Percentiles rank a stretch among this genome's conserved stretches.
These are phyloP conservation scores for Poliocrania exsul DNA, from an alignment of 2,797 vertebrate species.

Conservation along the genomic window DNA sequence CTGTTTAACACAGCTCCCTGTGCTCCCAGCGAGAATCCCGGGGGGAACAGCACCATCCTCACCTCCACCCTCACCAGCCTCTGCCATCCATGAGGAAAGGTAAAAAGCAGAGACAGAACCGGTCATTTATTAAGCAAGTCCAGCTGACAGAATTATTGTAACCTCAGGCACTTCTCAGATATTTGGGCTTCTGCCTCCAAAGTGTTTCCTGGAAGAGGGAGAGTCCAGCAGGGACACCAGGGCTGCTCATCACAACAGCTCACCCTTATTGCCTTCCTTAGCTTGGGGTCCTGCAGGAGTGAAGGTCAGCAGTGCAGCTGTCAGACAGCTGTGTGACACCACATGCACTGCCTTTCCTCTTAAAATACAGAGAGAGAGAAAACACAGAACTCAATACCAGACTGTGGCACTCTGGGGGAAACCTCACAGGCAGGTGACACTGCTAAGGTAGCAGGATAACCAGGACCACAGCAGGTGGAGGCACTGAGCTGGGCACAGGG, in stretches of 20 bases:
- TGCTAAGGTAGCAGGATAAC: background rate
- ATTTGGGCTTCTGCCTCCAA: background rate
- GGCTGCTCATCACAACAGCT: background rate
- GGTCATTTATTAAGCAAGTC: background rate
- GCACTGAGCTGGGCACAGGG: background rate
- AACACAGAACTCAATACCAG: background rate
- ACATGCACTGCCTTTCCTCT: background rate
- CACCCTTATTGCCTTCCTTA: background rate
- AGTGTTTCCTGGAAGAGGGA: background rate
- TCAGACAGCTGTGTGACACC: background rate
- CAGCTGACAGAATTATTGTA: background rate
- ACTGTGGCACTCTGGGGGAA: background rate
- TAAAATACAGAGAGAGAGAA: background rate
- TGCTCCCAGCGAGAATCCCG: rapidly evolving
- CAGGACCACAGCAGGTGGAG: background rate
- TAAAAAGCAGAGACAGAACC: background rate
- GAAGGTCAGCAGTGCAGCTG: background rate
- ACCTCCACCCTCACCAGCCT: rapidly evolving
- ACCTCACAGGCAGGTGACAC: rapidly evolving
- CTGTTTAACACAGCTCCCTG: rapidly evolving
- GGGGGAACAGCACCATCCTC: rapidly evolving
- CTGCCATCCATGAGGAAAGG: rapidly evolving
- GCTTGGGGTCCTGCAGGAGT: background rate
- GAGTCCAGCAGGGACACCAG: background rate
- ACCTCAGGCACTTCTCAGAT: background rate